Conservation (phyloP, 1,140 invertebrate species). For the Trigoniulus corallinus region DNA sequence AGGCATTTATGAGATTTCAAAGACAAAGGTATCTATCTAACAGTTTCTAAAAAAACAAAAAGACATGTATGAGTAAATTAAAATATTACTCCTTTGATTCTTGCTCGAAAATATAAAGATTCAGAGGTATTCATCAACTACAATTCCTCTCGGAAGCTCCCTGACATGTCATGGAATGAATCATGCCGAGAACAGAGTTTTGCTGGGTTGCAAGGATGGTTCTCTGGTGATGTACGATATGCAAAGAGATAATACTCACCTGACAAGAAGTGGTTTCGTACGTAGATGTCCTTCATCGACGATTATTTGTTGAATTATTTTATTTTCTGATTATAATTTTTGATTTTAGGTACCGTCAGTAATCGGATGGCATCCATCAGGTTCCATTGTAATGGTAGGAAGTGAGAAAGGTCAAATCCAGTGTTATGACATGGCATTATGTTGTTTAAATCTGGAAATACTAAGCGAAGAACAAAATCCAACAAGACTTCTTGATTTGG, state of each 20-base stretch:
- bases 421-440: conserved; percentile 54
- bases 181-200: conserved; percentile 47
- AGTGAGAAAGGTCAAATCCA: conserved; percentile 57
- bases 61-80: no score
- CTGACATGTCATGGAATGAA: conserved; percentile 46
- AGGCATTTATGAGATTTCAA: conserved; percentile 48
- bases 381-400: conserved; percentile 44
- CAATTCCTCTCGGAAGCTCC: conserved; percentile 21
- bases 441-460: conserved; percentile 45
- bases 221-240: conserved; percentile 53
- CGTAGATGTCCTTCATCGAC: conserved; percentile 18
- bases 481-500: conserved; percentile 43
- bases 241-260: conserved; percentile 39
- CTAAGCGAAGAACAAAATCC: conserved; percentile 45
- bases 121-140: neutral
- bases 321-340: neutral
- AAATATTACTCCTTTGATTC: no score
- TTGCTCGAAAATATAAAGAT: neutral
- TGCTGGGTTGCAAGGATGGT: conserved; percentile 57
- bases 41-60: no score
- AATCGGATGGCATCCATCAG: conserved; percentile 51
- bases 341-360: conserved; percentile 43
- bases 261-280: conserved; percentile 45
- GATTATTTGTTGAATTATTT: conserved; percentile 3
- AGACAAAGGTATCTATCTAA: conserved; percentile 44